Conservation (phyloP, 2,888 invertebrate genomes). For the Diaphora mendica region DNA sequence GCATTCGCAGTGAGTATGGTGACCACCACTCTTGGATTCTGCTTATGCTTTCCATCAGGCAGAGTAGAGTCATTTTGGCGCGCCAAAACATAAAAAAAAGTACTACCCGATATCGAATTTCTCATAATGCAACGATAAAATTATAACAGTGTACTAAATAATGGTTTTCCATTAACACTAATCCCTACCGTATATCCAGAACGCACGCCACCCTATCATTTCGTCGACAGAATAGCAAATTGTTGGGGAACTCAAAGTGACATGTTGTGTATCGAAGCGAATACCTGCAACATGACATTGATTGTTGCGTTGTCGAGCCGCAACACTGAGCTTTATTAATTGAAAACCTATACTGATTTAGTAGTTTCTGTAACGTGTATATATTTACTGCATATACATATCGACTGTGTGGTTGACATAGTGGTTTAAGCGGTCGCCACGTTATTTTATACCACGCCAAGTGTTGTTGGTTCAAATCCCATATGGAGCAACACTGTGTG, state of each 20-base stretch:
- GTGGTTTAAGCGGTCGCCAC: too few relatives aligned
- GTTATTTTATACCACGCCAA: too few relatives aligned
- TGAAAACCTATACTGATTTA: conserved; percentile 41
- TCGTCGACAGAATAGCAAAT: conserved; percentile 34
- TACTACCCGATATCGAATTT: too few relatives aligned
- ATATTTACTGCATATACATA: too few relatives aligned
- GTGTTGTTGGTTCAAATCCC: too few relatives aligned
- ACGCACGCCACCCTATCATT: conserved; percentile 19
- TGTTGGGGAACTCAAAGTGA: conserved; percentile 34
- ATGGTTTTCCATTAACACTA: not conserved
- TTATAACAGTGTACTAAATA: not conserved
- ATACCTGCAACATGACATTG: conserved; percentile 43
- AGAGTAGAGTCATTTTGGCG: too few relatives aligned
- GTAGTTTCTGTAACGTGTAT: not conserved
- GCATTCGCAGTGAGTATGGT: too few relatives aligned
- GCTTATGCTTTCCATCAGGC: too few relatives aligned
- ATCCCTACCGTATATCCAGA: conserved; percentile 14
- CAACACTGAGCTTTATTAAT: conserved; percentile 49
- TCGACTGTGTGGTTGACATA: too few relatives aligned
- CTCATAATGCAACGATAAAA: not conserved
- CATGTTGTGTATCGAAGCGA: conserved; percentile 32
- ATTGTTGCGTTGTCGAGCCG: conserved; percentile 39
- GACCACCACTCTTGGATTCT: too few relatives aligned
- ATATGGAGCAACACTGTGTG: too few relatives aligned
- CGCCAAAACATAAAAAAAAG: too few relatives aligned